Evolutionary conservation across 2,113 vertebrate species (phyloP).

Genomic region (Stegastes partitus): DNA sequence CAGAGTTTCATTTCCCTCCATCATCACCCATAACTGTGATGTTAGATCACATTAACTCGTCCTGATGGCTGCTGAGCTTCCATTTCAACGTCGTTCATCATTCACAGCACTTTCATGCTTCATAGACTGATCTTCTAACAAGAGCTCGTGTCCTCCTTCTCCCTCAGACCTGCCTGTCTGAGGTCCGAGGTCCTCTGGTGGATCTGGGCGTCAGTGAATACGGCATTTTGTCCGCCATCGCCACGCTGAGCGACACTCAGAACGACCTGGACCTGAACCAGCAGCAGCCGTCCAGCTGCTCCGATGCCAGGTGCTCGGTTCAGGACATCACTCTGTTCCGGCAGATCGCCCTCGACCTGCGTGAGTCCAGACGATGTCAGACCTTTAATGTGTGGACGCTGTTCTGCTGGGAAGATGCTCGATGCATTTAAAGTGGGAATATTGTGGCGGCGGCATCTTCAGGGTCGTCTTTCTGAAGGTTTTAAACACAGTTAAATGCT

Average conservation of each 20-base stretch:
- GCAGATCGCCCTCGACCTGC: constrained; percentile 83
- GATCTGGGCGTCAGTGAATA: constrained; percentile 84
- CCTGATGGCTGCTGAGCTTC: no score
- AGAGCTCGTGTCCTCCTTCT: not conserved
- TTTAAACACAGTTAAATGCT: no score
- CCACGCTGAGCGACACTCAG: constrained; percentile 77
- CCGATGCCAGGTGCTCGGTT: constrained; percentile 36
- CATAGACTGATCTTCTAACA: not conserved
- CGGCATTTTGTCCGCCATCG: constrained; percentile 79
- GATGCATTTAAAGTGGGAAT: no score
- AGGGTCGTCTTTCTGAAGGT: no score
- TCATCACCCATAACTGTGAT: not conserved
- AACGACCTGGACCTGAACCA: constrained; percentile 65
- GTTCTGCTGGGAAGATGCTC: no score
- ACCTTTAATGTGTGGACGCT: no score
- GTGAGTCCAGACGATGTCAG: constrained; percentile 63
- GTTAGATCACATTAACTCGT: no score
- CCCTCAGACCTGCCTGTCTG: constrained; percentile 74
- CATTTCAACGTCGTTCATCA: no score
- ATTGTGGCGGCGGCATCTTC: no score
- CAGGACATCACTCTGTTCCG: constrained; percentile 78
- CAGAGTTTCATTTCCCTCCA: no score
- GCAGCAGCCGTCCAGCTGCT: constrained; percentile 13
- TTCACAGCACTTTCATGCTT: no score
- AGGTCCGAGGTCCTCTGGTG: constrained; percentile 78